These are phyloP conservation scores for Rhimphoctona megacephalus DNA, from an alignment of 2,888 invertebrate genomes.

Conservation along the genomic window DNA sequence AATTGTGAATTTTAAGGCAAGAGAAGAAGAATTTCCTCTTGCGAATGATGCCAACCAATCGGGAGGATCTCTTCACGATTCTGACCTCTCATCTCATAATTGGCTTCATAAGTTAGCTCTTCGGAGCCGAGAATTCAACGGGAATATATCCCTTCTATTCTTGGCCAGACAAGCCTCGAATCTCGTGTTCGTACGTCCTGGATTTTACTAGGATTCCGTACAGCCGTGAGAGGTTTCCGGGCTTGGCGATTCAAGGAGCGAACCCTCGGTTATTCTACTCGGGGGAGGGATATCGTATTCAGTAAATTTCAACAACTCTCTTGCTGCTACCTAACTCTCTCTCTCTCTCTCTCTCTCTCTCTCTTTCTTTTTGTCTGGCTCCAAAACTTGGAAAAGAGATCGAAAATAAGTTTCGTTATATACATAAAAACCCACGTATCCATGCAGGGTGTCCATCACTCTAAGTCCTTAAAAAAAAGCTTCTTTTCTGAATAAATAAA, in stretches of 20 bases:
- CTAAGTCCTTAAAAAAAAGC: background rate
- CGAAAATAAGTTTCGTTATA: background rate
- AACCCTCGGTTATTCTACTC: slow-evolving; percentile 24
- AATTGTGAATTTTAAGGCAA: slow-evolving; percentile 17
- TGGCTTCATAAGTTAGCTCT: slow-evolving; percentile 64
- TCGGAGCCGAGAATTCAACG: slow-evolving; percentile 56
- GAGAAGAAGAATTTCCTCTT: slow-evolving; percentile 13
- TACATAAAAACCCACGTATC: background rate
- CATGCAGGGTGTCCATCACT: background rate
- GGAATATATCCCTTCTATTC: slow-evolving; percentile 38
- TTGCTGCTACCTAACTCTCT: slow-evolving; percentile 1
- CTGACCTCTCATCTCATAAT: slow-evolving; percentile 56
- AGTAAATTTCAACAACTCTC: slow-evolving; percentile 76
- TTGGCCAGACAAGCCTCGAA: slow-evolving; percentile 44
- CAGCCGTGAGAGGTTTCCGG: slow-evolving; percentile 23
- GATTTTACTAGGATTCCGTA: slow-evolving; percentile 45
- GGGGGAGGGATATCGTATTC: slow-evolving; percentile 72
- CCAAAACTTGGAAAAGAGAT: slow-evolving; percentile 1
- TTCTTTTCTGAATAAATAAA: background rate
- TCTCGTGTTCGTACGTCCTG: slow-evolving; percentile 30
- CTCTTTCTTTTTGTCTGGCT: background rate
- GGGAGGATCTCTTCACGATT: slow-evolving; percentile 16
- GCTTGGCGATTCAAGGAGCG: slow-evolving; percentile 45
- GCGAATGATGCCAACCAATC: slow-evolving; percentile 8
- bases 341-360: background rate